A percentile compares a stretch with the other conserved stretches of the same genome.
phyloP scores from a whole-genome alignment of 2,113 vertebrate genomes.

The Daphoenositta chrysoptera region DNA sequence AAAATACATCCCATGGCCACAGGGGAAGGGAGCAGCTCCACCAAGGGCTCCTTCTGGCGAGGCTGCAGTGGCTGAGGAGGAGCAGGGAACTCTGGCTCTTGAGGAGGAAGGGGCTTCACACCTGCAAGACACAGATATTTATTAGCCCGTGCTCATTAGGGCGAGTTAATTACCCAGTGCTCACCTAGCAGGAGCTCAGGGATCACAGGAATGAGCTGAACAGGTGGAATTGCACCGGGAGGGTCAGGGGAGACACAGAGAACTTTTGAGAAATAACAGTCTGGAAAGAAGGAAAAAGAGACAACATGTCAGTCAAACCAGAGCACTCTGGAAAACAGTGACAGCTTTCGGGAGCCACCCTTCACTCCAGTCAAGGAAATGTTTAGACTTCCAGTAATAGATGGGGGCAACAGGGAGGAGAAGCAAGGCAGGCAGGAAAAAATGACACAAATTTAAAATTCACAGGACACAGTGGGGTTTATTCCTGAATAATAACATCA shows the following conservation, averaged over 20 bases:
- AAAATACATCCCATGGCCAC: conserved; percentile 21
- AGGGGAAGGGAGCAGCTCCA: neutral
- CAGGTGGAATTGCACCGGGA: neutral
- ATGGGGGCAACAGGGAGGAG: neutral
- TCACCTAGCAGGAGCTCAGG: neutral
- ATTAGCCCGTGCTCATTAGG: neutral
- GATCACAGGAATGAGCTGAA: neutral
- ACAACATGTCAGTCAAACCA: neutral
- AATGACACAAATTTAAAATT: neutral
- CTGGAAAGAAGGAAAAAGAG: neutral
- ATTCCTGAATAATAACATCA: neutral
- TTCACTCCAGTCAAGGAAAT: neutral
- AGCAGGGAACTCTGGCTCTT: neutral
- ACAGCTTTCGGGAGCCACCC: neutral
- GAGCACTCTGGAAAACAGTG: neutral
- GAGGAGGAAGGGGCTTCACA: neutral
- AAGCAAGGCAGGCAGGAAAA: neutral
- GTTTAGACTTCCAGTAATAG: neutral
- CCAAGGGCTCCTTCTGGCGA: neutral
- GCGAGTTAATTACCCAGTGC: neutral
- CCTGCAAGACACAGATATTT: neutral
- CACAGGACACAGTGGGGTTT: neutral
- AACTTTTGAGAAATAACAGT: neutral
- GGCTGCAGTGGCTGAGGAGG: neutral
- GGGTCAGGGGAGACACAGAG: neutral